Evolutionary conservation across 2,888 invertebrate genomes (phyloP), one percentile per base, ranked within the genome.

Genomic region (Dicycla oo): DNA sequence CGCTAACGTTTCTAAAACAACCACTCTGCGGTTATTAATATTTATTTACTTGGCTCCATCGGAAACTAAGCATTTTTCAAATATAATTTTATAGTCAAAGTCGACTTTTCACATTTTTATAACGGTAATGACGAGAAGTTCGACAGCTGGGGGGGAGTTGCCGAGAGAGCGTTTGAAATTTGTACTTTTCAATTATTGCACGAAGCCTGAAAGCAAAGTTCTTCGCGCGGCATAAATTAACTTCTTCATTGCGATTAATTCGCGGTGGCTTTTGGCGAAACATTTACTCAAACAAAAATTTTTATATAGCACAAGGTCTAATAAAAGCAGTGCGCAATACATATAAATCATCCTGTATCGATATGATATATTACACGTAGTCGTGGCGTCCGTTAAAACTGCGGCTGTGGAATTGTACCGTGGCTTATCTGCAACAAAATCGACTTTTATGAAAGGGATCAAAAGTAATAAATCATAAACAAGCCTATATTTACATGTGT

Each of bases 171-270:
- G 87, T 88, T 91, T 88, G 85, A 88, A 90, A 90, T 91, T 90
- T 89, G 89, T 91, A 92, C 91, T 92, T 90, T 92, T 92, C 91
- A 92, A 92, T 91, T 91, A 92, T 91, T 88, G 88, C 88, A 86
- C 86, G 88, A 88, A 90, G 77, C 87, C 86, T 84, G 75, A 89
- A 89, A 88, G 87, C 87, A 89, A 91, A 92, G 88, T 90, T 91
- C 86, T 86, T 87, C 83, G 83, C 87, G 85, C 80, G 86, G 89
- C 85, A 88, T 90, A 91, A 91, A 91, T 93, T 91, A 91, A 91
- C 91, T 91, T 91, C 88, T 88, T 88, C 87, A 84, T 86, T 87
- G 83, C 85, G 87, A 90, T 90, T 89, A 89, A 91, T 91, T 89
- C 85, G 86, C 86, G 83, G 87, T 83, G 86, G 88, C 83, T 89